These are phyloP conservation scores for Huso huso DNA, from an alignment of 2,797 vertebrate genomes.

Conservation along the genomic window DNA sequence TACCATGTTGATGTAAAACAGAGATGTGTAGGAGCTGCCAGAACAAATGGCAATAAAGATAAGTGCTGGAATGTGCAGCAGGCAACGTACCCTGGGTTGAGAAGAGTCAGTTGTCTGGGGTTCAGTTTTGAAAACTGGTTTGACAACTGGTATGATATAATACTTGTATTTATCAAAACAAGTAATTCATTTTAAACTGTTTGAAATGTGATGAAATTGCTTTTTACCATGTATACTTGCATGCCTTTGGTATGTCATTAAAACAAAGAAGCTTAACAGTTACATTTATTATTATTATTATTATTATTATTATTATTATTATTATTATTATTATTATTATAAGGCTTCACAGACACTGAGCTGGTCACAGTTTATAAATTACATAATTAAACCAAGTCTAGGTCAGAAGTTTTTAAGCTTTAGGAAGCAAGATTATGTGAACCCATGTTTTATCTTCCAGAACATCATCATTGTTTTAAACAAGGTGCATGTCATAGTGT, in stretches of 20 bases:
- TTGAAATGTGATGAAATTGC: too few relatives aligned
- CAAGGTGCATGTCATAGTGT: too few relatives aligned
- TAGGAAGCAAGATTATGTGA: too few relatives aligned
- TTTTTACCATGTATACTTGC: too few relatives aligned
- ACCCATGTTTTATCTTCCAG: too few relatives aligned
- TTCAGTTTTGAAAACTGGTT: slow-evolving; percentile 46
- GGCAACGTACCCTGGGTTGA: slow-evolving; percentile 40
- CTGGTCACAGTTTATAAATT: too few relatives aligned
- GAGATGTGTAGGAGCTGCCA: slow-evolving; percentile 56
- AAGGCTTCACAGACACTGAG: too few relatives aligned
- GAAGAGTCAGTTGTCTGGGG: neutral
- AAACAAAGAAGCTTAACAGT: slow-evolving; percentile 4
- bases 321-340: neutral
- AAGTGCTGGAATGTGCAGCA: slow-evolving; percentile 63
- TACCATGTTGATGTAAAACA: slow-evolving; percentile 59
- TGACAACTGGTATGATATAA: neutral
- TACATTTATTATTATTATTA: neutral
- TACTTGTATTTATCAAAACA: slow-evolving; percentile 46
- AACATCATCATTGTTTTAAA: too few relatives aligned
- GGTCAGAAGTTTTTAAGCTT: too few relatives aligned
- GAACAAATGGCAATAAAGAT: slow-evolving; percentile 68
- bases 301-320: neutral
- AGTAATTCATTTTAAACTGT: slow-evolving; percentile 36
- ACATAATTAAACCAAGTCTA: too few relatives aligned
- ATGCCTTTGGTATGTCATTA: too few relatives aligned